Percentiles rank a stretch among this genome's conserved stretches.
Conservation (phyloP, 2,888 invertebrate species). For the Rambutsinella grinnellia region DNA sequence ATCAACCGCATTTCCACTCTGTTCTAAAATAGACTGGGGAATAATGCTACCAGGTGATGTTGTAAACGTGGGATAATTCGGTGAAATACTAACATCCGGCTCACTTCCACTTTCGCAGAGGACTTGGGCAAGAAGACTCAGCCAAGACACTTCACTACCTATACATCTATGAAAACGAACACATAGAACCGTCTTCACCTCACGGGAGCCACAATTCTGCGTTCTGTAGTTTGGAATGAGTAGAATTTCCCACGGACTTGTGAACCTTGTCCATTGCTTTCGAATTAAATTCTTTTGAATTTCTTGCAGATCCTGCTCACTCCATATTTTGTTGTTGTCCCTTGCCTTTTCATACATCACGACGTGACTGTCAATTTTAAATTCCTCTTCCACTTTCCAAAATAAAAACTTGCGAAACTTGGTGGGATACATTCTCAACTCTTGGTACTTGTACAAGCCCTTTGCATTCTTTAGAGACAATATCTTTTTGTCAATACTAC, state of each 20-base stretch:
- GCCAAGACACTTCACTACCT: constrained; percentile 45
- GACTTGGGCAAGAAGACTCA: constrained; percentile 32
- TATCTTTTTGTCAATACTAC: constrained; percentile 45
- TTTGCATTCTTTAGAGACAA: constrained; percentile 42
- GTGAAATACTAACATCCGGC: constrained; percentile 11
- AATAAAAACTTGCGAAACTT: constrained; percentile 50
- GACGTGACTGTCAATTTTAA: constrained; percentile 50
- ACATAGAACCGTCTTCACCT: constrained; percentile 50
- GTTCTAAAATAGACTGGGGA: background rate
- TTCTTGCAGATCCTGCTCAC: constrained; percentile 52
- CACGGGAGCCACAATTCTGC: constrained; percentile 24
- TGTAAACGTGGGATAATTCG: constrained; percentile 10
- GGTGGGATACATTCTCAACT: constrained; percentile 52
- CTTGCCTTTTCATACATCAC: constrained; percentile 52
- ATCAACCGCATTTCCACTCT: constrained; percentile 4
- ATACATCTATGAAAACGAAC: constrained; percentile 47
- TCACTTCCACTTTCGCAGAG: constrained; percentile 39
- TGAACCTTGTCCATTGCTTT: constrained; percentile 56
- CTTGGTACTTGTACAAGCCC: constrained; percentile 36
- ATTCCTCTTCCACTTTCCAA: constrained; percentile 56
- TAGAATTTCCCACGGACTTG: constrained; percentile 57
- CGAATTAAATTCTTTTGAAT: constrained; percentile 55
- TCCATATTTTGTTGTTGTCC: constrained; percentile 54
- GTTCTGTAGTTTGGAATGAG: constrained; percentile 53
- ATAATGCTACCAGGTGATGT: background rate